Conservation (phyloP, 2,113 vertebrate genomes). For the Solea senegalensis region DNA sequence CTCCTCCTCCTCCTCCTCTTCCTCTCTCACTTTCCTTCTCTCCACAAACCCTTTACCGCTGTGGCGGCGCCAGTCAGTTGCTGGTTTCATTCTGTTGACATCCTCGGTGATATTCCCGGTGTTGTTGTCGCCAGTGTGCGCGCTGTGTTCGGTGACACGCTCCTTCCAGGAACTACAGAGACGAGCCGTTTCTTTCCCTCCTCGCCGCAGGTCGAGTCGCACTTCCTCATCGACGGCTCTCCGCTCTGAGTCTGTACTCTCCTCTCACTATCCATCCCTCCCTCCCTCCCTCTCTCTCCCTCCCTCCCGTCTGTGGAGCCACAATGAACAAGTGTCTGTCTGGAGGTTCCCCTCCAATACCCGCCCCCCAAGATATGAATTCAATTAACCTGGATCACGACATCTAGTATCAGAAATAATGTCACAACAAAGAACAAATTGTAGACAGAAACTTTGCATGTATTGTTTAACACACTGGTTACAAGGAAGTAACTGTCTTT, state of each 20-base stretch:
- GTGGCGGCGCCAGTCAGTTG: constrained; percentile 36
- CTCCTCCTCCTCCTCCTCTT: constrained; percentile 39
- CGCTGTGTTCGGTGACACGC: neutral
- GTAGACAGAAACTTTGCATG: neutral
- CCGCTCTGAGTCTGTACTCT: constrained; percentile 22
- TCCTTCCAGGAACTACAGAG: constrained; percentile 12
- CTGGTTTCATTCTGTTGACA: constrained; percentile 39
- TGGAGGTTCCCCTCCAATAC: constrained; percentile 24
- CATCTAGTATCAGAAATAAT: too few species aligned
- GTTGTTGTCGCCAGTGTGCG: neutral
- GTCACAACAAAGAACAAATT: too few species aligned
- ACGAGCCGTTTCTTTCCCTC: constrained; percentile 5
- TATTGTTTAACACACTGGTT: constrained; percentile 8
- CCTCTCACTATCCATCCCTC: neutral
- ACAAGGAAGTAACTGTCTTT: constrained; percentile 50
- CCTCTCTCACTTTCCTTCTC: constrained; percentile 5
- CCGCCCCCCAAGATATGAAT: constrained; percentile 57
- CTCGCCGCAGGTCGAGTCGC: constrained; percentile 31
- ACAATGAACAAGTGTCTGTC: constrained; percentile 37
- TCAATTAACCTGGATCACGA: constrained; percentile 53
- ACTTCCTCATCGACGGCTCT: constrained; percentile 67
- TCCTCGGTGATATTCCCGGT: constrained; percentile 29
- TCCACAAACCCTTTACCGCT: constrained; percentile 42
- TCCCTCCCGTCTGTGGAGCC: constrained; percentile 14
- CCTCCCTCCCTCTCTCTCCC: constrained; percentile 26